Percentiles rank a stretch among this genome's conserved stretches.
These are phyloP conservation scores for Oreochromis tanganicae DNA, from an alignment of 2,113 vertebrate species.

Conservation along the genomic window DNA sequence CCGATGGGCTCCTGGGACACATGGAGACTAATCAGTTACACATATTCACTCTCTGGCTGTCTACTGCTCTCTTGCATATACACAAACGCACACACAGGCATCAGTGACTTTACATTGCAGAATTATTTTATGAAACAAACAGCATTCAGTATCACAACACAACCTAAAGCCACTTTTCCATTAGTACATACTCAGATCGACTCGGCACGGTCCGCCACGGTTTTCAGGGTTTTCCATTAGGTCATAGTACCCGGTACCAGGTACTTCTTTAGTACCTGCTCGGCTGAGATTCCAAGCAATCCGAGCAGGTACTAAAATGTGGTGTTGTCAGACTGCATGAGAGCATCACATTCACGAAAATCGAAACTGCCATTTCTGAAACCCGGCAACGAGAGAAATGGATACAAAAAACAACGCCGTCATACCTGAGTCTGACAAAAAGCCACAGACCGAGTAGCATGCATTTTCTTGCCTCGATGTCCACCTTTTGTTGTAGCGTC, in stretches of 20 bases:
- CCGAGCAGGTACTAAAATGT: not conserved
- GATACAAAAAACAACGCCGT: not conserved
- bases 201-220: not conserved
- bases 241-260: not conserved
- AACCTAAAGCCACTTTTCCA: not conserved
- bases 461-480: not conserved
- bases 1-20: slow-evolving; percentile 16
- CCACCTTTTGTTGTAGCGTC: not conserved
- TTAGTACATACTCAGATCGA: not conserved
- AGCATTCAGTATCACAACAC: not conserved
- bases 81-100: not conserved
- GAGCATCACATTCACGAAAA: not conserved
- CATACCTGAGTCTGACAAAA: not conserved
- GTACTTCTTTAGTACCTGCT: not conserved
- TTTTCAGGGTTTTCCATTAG: not conserved
- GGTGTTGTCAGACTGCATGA: not conserved
- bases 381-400: not conserved
- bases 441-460: not conserved
- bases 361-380: not conserved
- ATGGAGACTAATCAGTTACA: slow-evolving; percentile 31
- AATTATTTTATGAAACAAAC: not conserved
- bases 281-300: not conserved
- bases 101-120: not conserved
- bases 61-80: not conserved
- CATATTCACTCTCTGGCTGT: not conserved